These are phyloP conservation scores for Denticeps clupeoides DNA, from an alignment of 2,797 vertebrate genomes.

Conservation along the genomic window DNA sequence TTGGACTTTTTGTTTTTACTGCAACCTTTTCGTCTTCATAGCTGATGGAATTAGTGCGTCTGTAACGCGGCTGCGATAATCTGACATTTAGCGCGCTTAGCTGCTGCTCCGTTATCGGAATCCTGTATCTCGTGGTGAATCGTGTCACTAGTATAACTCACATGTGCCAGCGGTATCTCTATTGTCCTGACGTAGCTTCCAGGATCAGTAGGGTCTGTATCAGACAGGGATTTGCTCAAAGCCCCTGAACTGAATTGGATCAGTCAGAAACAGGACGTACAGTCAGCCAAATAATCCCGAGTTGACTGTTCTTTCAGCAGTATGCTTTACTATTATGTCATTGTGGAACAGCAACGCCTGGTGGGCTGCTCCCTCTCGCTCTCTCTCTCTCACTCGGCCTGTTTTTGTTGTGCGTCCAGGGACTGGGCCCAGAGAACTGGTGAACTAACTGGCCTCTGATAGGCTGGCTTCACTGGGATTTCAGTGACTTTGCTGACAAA, in stretches of 20 bases:
- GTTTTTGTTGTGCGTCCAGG: no score
- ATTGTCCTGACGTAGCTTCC: neutral
- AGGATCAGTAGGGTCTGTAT: neutral
- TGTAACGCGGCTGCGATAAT: neutral
- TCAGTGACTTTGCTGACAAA: no score
- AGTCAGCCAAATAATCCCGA: slow-evolving; percentile 1
- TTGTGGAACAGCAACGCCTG: slow-evolving; percentile 4
- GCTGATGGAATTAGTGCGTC: no score
- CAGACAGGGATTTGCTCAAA: neutral
- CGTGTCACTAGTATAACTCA: neutral
- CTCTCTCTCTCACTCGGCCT: neutral
- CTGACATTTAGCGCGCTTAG: neutral
- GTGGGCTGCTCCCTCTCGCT: no score
- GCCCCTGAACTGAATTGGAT: slow-evolving; percentile 3
- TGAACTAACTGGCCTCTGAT: slow-evolving; percentile 18
- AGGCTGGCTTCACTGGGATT: no score
- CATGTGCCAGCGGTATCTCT: neutral
- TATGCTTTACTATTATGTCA: slow-evolving; percentile 3
- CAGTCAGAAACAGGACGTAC: neutral
- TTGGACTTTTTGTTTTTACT: no score
- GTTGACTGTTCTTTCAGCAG: neutral
- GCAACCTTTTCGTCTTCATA: no score
- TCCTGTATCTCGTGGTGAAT: neutral
- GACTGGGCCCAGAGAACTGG: slow-evolving; percentile 6
- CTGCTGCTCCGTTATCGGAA: neutral